Evolutionary conservation across 2,113 vertebrate species (phyloP), one percentile per base, ranked within the genome.

Genomic region (Brachyhypopomus gauderio): DNA sequence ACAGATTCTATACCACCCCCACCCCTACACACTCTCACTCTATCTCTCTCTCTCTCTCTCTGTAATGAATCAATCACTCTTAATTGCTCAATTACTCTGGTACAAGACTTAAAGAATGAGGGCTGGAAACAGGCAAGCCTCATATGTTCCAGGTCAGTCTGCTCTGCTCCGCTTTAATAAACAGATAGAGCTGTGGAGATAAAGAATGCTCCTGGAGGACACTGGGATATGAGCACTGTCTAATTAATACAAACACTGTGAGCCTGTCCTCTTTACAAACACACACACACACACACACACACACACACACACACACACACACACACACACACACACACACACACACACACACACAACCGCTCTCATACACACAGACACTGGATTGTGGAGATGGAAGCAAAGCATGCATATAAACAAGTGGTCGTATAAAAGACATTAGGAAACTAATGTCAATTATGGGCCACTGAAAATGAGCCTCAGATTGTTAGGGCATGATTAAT

Each of bases 1-100:
- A 91, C 84, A 83, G 84, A 90, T 90, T 86, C 80, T 76, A 56
- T 84, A 30, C 30, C 30, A 30, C 30, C 73, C 59, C 38, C 74
- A 81, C 89, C 79, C 87, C 73, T 22, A 5, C 80, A 79, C 79
- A 79, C 75, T 45, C 60, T 27, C 3, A 20, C 30, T 27, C 63
- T 45, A 45, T 23, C 73, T 67, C 45, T 72, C 82, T 80, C 78
- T 87, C 80, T 86, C 78, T 17, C 84, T 86, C 84, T 83, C 66
- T 59, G 63, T 82, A 72, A 90, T 91, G 85, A 89, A 90, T 92
- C 88, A 90, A 89, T 92, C 91, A 90, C 56, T 45, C 82, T 81
- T 91, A 92, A 92, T 93, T 93, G 91, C 88, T 89, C 87, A 87
- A 89, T 91, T 89, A 87, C 91, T 91, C 83, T 62, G 34, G 87